Evolutionary conservation across 2,113 vertebrate species (phyloP), one percentile per base, ranked within the genome.

Genomic region (Perca fluviatilis): DNA sequence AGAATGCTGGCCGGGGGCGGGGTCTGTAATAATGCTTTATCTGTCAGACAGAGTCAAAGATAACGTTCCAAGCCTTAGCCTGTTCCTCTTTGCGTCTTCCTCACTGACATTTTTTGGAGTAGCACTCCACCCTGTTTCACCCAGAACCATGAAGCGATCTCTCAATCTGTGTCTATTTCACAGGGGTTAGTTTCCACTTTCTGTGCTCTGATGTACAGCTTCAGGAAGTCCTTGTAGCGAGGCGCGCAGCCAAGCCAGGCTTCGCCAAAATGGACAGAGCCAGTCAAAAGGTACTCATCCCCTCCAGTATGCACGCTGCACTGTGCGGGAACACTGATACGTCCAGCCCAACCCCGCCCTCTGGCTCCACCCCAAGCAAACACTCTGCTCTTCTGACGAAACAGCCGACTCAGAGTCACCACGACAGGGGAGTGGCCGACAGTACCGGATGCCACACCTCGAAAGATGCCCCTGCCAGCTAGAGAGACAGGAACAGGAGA

Each of bases 201-300:
- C 93, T 93, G 92, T 1, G 97, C 97, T 0, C 94, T 89, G 88
- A 23, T 86, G 90, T 99, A 99, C 87, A 97, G 92, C 93, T 94
- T 94, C 81, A 96, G 89, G 91, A 99, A 99, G 96, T 99, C 97
- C 85, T 93, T 96, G 58, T 97, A 98, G 43, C 95, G 96, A 15
- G 96, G 97, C 11, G 97, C 96, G 25, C 98, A 99, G 89, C 97
- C 96, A 1, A 99, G 88, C 92, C 96, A 96, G 43, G 97, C 96
- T 89, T 98, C 97, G 68, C 97, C 97, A 80, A 99, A 99, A 93
- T 97, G 96, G 86, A 99, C 92, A 0, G 96, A 96, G 70, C 98
- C 98, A 0, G 97, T 98, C 86, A 99, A 96, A 50, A 99, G 96
- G 91, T 97, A 97, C 60, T 98, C 96, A 1, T 96, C 96, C 0